phyloP scores from a whole-genome alignment of 2,113 vertebrate species.

The Pimephales promelas region DNA sequence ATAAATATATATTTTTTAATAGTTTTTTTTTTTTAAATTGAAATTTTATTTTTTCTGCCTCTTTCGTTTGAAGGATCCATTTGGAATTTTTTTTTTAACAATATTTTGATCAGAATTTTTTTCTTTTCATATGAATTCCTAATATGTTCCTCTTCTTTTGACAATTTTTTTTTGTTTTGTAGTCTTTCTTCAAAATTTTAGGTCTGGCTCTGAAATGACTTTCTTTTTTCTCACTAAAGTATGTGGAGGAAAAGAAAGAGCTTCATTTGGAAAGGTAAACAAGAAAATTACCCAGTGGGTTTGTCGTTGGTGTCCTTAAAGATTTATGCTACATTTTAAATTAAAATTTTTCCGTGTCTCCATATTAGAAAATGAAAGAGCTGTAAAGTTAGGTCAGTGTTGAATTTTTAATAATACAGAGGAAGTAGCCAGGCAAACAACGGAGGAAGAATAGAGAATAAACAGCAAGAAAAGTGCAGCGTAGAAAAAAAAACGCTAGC shows the following conservation, averaged over 20 bases:
- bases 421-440: slow-evolving; percentile 70
- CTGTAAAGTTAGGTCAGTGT: slow-evolving; percentile 34
- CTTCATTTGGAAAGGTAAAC: slow-evolving; percentile 73
- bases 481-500: slow-evolving; percentile 55
- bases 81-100: not conserved
- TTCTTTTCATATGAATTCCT: slow-evolving; percentile 5
- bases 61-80: not conserved
- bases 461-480: slow-evolving; percentile 62
- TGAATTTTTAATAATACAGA: slow-evolving; percentile 77
- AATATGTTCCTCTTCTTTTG: not conserved
- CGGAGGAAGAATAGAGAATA: slow-evolving; percentile 65
- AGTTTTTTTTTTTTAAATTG: too few species aligned
- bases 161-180: not conserved
- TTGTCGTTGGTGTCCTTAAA: slow-evolving; percentile 75
- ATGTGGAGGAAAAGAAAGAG: slow-evolving; percentile 71
- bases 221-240: slow-evolving; percentile 47
- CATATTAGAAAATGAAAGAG: slow-evolving; percentile 56
- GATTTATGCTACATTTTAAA: slow-evolving; percentile 78
- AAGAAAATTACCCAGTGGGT: slow-evolving; percentile 71
- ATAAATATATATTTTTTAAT: too few species aligned
- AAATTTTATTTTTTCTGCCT: too few species aligned
- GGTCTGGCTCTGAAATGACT: not conserved
- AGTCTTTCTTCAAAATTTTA: not conserved
- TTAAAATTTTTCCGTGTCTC: slow-evolving; percentile 76
- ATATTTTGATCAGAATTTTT: slow-evolving; percentile 30